These are phyloP conservation scores for Thalassoma bifasciatum DNA, from an alignment of 2,113 vertebrate genomes.

Conservation along the genomic window DNA sequence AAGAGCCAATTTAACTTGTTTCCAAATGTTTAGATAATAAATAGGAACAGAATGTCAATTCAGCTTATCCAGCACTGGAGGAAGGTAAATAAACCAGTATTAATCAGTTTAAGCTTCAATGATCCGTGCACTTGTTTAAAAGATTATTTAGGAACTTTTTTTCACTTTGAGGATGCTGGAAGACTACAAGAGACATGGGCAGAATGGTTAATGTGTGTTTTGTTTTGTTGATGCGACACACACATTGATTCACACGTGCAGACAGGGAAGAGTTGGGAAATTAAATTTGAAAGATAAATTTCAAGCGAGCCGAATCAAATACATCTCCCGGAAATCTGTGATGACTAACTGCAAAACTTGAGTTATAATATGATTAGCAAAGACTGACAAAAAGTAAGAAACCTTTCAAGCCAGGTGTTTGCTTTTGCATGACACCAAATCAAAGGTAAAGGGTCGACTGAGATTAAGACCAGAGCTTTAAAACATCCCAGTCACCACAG, in stretches of 20 bases:
- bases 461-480: conserved; percentile 34
- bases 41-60: conserved; percentile 26
- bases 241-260: background rate
- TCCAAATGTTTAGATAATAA: conserved; percentile 35
- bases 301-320: background rate
- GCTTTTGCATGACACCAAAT: conserved; percentile 20
- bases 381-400: background rate
- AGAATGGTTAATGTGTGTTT: background rate
- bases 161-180: background rate
- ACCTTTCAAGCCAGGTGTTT: background rate
- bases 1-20: conserved; percentile 32
- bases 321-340: background rate
- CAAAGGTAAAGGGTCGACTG: conserved; percentile 5
- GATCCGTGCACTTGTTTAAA: conserved; percentile 11
- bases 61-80: conserved; percentile 5
- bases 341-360: conserved; percentile 11
- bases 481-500: conserved; percentile 39
- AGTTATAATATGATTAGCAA: background rate
- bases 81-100: conserved; percentile 7
- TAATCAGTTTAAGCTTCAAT: conserved; percentile 38
- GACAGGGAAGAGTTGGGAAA: background rate
- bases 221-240: background rate
- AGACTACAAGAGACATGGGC: background rate
- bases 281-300: background rate
- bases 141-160: background rate